These are phyloP conservation scores for Zootermopsis nevadensis DNA, from an alignment of 2,888 invertebrate species.

Conservation along the genomic window DNA sequence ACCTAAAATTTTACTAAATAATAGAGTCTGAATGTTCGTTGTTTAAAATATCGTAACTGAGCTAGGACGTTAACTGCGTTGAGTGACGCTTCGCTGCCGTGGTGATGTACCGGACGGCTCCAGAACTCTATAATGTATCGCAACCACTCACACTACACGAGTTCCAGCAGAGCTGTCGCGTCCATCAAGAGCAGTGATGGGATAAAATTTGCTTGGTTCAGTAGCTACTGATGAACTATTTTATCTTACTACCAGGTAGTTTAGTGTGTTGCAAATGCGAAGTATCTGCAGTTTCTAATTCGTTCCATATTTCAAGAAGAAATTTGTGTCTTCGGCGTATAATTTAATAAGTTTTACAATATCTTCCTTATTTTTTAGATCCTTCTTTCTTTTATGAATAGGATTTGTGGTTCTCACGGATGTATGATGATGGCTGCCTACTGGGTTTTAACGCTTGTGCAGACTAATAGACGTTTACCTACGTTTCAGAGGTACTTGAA, in stretches of 20 bases:
- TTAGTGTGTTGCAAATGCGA: not conserved
- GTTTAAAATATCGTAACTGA: constrained; percentile 8
- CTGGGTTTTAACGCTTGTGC: too few species aligned
- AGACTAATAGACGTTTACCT: too few species aligned
- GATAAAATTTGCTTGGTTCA: not conserved
- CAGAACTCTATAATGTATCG: constrained; percentile 4
- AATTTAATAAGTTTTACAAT: too few species aligned
- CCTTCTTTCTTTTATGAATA: too few species aligned
- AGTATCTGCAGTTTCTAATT: too few species aligned
- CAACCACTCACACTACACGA: not conserved
- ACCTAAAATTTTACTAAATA: not conserved
- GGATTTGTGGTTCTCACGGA: too few species aligned
- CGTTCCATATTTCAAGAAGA: too few species aligned
- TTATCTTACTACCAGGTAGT: not conserved
- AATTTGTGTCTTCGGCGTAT: too few species aligned
- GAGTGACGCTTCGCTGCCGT: not conserved
- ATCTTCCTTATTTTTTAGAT: too few species aligned
- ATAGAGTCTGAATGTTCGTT: not conserved
- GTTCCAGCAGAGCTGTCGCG: not conserved
- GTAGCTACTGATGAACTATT: not conserved
- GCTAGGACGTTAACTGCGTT: not conserved
- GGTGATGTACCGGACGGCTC: not conserved
- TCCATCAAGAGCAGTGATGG: not conserved
- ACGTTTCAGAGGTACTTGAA: too few species aligned
- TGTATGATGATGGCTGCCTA: too few species aligned